A percentile compares a stretch with the other conserved stretches of the same genome.
phyloP scores from a whole-genome alignment of 2,888 invertebrate species.

The Dolichopus griseipennis region DNA sequence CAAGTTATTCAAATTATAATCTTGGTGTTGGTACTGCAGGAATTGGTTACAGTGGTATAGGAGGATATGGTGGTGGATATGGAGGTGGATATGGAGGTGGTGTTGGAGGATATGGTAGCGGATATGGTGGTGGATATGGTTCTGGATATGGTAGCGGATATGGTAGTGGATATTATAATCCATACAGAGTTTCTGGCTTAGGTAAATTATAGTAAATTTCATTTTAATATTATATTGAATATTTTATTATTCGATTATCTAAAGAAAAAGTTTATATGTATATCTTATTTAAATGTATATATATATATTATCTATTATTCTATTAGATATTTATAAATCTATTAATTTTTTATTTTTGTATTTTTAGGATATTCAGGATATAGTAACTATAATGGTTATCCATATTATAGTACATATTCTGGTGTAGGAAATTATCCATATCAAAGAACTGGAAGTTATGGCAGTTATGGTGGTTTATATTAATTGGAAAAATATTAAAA shows the following conservation, averaged over 20 bases:
- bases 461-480: neutral
- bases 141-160: constrained; percentile 10
- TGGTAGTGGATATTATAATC: constrained; percentile 11
- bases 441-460: neutral
- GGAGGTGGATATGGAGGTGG: neutral
- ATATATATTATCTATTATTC: too few species aligned
- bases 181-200: constrained; percentile 14
- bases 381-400: neutral
- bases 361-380: neutral
- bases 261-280: too few species aligned
- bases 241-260: too few species aligned
- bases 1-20: neutral
- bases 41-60: constrained; percentile 11
- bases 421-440: neutral
- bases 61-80: neutral
- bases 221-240: too few species aligned
- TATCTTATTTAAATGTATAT: too few species aligned
- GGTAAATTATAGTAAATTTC: neutral
- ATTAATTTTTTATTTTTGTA: neutral
- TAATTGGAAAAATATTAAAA: neutral
- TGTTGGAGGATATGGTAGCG: constrained; percentile 2
- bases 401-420: constrained; percentile 1
- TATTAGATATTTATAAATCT: neutral
- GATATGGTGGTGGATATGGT: constrained; percentile 4
- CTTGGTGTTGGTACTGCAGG: neutral